Evolutionary conservation across 2,888 invertebrate genomes (phyloP).

Genomic region (Meganola albula): DNA sequence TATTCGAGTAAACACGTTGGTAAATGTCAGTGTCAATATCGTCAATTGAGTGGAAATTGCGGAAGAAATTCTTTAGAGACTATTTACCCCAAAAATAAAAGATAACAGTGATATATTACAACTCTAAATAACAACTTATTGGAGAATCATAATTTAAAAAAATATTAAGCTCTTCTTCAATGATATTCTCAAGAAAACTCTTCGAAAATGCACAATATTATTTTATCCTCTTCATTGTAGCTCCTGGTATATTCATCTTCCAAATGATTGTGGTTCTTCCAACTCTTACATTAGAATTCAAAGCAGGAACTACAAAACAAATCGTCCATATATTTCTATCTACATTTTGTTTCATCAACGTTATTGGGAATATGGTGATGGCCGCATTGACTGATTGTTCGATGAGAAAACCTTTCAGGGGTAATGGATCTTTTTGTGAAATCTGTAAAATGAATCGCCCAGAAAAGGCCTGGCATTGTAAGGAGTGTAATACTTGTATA

Average conservation of each 20-base stretch:
- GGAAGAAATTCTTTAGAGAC: too few species aligned
- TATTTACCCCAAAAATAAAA: too few species aligned
- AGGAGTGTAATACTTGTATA: slow-evolving; percentile 87
- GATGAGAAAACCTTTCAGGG: slow-evolving; percentile 19
- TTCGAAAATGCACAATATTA: slow-evolving; percentile 33
- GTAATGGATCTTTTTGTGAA: slow-evolving; percentile 78
- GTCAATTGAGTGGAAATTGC: too few species aligned
- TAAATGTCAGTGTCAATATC: too few species aligned
- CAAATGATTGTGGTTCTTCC: slow-evolving; percentile 46
- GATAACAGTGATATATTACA: too few species aligned
- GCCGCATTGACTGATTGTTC: slow-evolving; percentile 41
- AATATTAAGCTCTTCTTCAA: too few species aligned
- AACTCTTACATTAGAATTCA: slow-evolving; percentile 28
- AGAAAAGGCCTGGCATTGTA: slow-evolving; percentile 91
- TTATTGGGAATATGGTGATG: slow-evolving; percentile 51
- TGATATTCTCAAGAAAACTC: too few species aligned
- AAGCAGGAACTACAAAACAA: slow-evolving; percentile 32
- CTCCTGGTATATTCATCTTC: slow-evolving; percentile 46
- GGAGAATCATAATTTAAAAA: too few species aligned
- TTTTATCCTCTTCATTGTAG: slow-evolving; percentile 33
- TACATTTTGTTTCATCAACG: slow-evolving; percentile 45
- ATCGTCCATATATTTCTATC: slow-evolving; percentile 35
- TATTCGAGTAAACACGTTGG: too few species aligned
- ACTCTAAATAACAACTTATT: too few species aligned
- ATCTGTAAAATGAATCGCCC: slow-evolving; percentile 83